A percentile compares a stretch with the other conserved stretches of the same genome.
Conservation (phyloP, 2,113 vertebrate species). For the Myiagra hebetior region DNA sequence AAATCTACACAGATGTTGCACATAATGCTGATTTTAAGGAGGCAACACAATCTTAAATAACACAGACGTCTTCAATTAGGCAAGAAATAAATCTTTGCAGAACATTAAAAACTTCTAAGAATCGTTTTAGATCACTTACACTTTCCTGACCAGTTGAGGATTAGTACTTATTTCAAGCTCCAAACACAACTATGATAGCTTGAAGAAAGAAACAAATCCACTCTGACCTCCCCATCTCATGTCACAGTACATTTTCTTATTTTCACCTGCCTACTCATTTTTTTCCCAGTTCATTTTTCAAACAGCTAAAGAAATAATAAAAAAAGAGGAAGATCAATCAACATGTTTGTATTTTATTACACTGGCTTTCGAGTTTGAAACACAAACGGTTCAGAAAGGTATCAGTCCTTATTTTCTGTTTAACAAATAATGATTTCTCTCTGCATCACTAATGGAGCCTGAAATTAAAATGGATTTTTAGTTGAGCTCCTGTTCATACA, state of each 20-base stretch:
- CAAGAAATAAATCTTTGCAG: not conserved
- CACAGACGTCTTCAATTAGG: not conserved
- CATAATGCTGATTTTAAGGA: not conserved
- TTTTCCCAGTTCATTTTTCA: not conserved
- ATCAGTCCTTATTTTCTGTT: conserved; percentile 15
- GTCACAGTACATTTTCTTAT: not conserved
- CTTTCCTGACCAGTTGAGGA: not conserved
- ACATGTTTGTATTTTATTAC: not conserved
- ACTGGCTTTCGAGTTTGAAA: not conserved
- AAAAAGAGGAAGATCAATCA: not conserved
- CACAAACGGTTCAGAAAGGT: not conserved
- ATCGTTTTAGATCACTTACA: not conserved
- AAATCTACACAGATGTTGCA: not conserved
- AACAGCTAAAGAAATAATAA: not conserved
- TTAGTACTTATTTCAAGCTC: not conserved
- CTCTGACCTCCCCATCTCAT: not conserved
- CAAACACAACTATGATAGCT: not conserved
- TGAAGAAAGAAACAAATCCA: not conserved
- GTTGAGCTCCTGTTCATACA: not conserved
- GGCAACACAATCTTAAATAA: not conserved
- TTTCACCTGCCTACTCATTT: not conserved
- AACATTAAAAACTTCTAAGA: not conserved
- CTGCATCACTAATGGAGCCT: conserved; percentile 34
- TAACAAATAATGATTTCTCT: conserved; percentile 54
- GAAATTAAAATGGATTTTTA: conserved; percentile 63